Percentiles rank a stretch among this genome's conserved stretches.
phyloP scores from a whole-genome alignment of 2,113 vertebrate genomes.

The Rhipidura dahli region DNA sequence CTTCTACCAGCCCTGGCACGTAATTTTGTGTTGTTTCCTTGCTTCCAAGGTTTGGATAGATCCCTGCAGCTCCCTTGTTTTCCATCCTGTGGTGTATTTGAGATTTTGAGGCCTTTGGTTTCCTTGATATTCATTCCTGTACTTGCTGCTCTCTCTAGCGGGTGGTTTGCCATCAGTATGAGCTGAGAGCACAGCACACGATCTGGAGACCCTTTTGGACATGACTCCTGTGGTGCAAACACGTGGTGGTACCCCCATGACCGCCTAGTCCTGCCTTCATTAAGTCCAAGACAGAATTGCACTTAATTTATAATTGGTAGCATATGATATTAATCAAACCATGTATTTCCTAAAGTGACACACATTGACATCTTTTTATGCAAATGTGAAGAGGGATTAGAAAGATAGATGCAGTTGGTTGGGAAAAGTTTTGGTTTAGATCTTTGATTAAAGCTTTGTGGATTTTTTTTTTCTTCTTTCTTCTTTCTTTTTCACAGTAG shows the following conservation, averaged over 20 bases:
- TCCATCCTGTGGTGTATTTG: not conserved
- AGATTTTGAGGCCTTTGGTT: not conserved
- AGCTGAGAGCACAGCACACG: not conserved
- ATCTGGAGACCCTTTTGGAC: not conserved
- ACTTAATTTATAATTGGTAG: not conserved
- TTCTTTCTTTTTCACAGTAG: not conserved
- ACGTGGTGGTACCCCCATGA: not conserved
- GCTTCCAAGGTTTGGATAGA: not conserved
- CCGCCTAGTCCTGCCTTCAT: not conserved
- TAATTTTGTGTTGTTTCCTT: not conserved
- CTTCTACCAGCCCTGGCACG: not conserved
- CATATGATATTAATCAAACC: not conserved
- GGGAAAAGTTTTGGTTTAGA: not conserved
- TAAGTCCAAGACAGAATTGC: not conserved
- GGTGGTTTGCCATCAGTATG: not conserved
- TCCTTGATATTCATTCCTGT: not conserved
- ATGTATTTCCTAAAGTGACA: not conserved
- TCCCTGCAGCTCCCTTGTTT: not conserved
- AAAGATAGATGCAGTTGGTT: not conserved
- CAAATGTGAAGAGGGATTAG: not conserved
- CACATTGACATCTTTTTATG: not conserved
- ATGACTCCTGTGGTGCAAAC: fast-evolving
- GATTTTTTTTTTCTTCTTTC: not conserved
- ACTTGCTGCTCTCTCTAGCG: not conserved
- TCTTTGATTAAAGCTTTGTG: not conserved